Conservation (phyloP, 1,140 invertebrate genomes). For the Eriocheir sinensis region DNA sequence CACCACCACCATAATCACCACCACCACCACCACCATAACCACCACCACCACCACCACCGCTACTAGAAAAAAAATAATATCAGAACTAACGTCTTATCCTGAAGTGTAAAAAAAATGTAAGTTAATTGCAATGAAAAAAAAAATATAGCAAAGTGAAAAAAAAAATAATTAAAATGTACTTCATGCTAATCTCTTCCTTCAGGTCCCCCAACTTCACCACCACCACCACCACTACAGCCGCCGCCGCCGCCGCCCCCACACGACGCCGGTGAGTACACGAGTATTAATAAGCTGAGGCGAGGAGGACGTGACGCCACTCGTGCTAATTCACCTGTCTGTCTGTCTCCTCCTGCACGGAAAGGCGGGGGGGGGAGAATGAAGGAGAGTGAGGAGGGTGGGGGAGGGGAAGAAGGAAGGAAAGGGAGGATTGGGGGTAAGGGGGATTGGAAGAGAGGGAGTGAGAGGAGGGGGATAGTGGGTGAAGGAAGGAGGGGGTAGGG, state of each 20-base stretch:
- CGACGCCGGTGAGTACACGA: neutral
- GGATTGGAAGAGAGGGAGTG: too few relatives aligned
- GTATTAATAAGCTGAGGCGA: neutral
- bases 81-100: too few relatives aligned
- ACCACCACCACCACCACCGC: too few relatives aligned
- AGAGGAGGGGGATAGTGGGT: neutral
- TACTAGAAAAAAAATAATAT: too few relatives aligned
- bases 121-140: too few relatives aligned
- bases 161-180: too few relatives aligned
- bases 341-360: neutral
- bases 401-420: neutral
- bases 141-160: too few relatives aligned
- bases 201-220: neutral
- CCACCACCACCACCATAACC: too few relatives aligned
- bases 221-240: neutral
- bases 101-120: too few relatives aligned
- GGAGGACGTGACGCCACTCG: neutral
- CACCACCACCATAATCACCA: too few relatives aligned
- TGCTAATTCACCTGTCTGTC: slow-evolving; percentile 5
- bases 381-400: neutral
- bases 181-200: neutral
- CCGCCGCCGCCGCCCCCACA: neutral
- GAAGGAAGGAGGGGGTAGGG: neutral
- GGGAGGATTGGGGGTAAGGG: neutral
- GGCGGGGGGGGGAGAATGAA: neutral